These are phyloP conservation scores for Rhagoletis pomonella DNA, from an alignment of 1,140 invertebrate genomes.

Conservation along the genomic window DNA sequence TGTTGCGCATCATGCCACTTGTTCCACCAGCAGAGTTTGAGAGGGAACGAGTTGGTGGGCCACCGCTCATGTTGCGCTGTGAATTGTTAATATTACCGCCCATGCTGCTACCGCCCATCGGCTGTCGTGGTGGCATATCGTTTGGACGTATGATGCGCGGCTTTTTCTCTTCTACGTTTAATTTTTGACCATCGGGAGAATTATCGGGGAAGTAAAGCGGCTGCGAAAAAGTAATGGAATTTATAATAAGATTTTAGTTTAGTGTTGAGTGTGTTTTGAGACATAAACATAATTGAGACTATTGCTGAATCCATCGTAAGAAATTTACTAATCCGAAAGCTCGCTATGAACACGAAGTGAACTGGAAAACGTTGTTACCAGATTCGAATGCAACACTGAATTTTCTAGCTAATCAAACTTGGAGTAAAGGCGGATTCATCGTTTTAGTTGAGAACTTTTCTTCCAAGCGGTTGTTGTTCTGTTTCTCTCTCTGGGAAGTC, in stretches of 20 bases:
- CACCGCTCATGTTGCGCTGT: slow-evolving; percentile 59
- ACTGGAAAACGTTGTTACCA: too few species aligned
- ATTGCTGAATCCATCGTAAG: too few species aligned
- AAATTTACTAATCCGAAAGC: too few species aligned
- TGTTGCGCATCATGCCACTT: slow-evolving; percentile 63
- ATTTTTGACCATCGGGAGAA: slow-evolving; percentile 80
- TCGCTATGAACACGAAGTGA: too few species aligned
- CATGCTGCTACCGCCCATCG: slow-evolving; percentile 67
- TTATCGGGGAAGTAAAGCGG: slow-evolving; percentile 85
- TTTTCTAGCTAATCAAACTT: too few species aligned
- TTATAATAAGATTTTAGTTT: not conserved
- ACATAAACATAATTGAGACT: not conserved
- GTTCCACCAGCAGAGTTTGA: slow-evolving; percentile 60
- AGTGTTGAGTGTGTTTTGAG: not conserved
- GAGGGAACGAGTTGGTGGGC: slow-evolving; percentile 64
- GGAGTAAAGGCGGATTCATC: too few species aligned
- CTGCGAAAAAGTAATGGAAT: slow-evolving; percentile 75
- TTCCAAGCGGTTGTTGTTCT: too few species aligned
- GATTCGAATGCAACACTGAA: too few species aligned
- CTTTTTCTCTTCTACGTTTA: slow-evolving; percentile 95
- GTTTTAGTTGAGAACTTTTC: too few species aligned
- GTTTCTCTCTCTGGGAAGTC: too few species aligned
- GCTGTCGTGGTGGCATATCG: slow-evolving; percentile 68
- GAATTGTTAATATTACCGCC: slow-evolving; percentile 65
- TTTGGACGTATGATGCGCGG: slow-evolving; percentile 77